Base-by-base conservation (phyloP, 2,113 vertebrate species). In the Pteropus alecto region DNA sequence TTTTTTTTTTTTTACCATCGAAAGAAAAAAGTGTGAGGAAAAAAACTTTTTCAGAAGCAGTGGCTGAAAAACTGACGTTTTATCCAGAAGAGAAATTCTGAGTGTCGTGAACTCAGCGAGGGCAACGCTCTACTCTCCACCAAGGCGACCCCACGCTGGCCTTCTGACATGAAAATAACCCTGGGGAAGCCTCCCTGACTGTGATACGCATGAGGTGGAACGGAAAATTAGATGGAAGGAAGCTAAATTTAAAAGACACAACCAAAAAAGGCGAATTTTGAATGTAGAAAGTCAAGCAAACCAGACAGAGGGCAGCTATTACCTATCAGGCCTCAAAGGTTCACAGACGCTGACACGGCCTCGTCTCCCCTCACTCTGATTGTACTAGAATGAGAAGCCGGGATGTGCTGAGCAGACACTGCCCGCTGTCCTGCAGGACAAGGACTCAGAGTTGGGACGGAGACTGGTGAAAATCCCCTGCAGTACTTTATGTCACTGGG, bases 361-460 rank as follows among this genome's bases (percentile, higher is more conserved):
- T 1, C 14, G 0, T 2, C 0, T 9, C 58, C 56, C 46, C 26
- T 43, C 10, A 5, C 48, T 1, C 51, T 51, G 51, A 51, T 5
- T 4, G 51, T 5, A 0, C 1, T 1, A 8, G 76, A 15, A 35
- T 0, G 16, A 61, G 30, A 56, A 12, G 15, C 68, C 6, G 1
- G n/a, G 8, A 14, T 1, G 0, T 11, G n/a, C 16, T 0, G 13
- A 0, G 5, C 12, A 15, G 79, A 41, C 3, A 6, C 11, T 0
- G 10, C 2, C 3, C 41, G 24, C 0, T 1, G 22, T 9, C 14
- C n/a, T 1, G 2, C 7, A 15, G 61, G n/a, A 46, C 19, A 8
- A 28, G 33, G 18, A 15, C 19, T 0, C 4, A 1, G 21, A 0
- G 35, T 7, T 6, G 33, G 63, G 61, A 48, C 21, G 83, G 0